These are phyloP conservation scores for Rostratula benghalensis DNA, from an alignment of 2,113 vertebrate genomes.

Conservation along the genomic window DNA sequence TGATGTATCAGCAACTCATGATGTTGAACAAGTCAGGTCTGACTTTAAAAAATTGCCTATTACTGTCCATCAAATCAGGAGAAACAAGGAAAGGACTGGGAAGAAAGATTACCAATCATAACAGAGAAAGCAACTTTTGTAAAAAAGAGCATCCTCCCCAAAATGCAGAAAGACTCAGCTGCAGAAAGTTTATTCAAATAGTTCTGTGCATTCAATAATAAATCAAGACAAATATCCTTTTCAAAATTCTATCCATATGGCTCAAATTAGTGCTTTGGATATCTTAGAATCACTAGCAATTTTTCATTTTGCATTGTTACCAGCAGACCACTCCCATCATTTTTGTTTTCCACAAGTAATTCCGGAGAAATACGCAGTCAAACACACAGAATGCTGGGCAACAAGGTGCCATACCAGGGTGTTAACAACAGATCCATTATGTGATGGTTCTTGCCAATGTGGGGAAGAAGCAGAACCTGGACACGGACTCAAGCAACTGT, in stretches of 20 bases:
- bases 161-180: not conserved
- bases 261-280: not conserved
- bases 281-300: not conserved
- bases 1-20: not conserved
- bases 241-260: not conserved
- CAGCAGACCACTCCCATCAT: not conserved
- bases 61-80: not conserved
- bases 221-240: not conserved
- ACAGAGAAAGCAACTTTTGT: not conserved
- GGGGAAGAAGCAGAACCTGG: not conserved
- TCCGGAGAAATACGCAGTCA: not conserved
- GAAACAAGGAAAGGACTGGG: not conserved
- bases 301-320: not conserved
- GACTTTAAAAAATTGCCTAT: not conserved
- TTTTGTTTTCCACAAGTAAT: not conserved
- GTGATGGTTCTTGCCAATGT: not conserved
- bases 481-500: not conserved
- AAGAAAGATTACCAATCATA: not conserved
- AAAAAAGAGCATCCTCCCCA: not conserved
- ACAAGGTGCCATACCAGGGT: not conserved
- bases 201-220: not conserved
- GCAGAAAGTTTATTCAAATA: not conserved
- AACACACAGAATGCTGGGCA: not conserved
- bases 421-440: not conserved
- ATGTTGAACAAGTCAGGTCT: not conserved